A percentile compares a stretch with the other conserved stretches of the same genome.
phyloP scores from a whole-genome alignment of 2,888 invertebrate species.

The Nudaria mundana region DNA sequence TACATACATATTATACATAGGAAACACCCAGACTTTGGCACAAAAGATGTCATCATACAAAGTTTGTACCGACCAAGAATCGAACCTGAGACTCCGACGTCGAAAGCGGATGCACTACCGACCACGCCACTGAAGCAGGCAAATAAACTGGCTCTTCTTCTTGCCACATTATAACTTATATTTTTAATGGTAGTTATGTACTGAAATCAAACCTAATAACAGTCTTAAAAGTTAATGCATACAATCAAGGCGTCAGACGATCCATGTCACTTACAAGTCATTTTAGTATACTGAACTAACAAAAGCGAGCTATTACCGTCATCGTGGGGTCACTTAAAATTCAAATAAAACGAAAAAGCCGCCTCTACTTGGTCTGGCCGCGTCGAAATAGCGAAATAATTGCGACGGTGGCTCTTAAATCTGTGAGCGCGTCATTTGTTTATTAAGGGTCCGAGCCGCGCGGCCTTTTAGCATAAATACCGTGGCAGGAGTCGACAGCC shows the following conservation, averaged over 20 bases:
- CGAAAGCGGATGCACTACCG: too few relatives aligned
- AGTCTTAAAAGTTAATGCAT: too few relatives aligned
- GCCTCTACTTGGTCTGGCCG: conserved; percentile 44
- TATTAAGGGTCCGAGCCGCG: conserved; percentile 62
- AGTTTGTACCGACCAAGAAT: too few relatives aligned
- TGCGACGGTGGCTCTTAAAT: conserved; percentile 65
- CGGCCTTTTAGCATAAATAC: conserved; percentile 70
- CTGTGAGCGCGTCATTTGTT: conserved; percentile 69
- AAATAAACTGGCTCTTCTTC: too few relatives aligned
- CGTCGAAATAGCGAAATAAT: conserved; percentile 72
- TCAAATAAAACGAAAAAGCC: conserved; percentile 61
- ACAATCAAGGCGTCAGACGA: conserved; percentile 26
- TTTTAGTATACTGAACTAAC: conserved; percentile 27
- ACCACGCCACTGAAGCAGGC: too few relatives aligned
- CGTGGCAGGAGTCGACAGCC: conserved; percentile 38
- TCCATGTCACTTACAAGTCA: conserved; percentile 31
- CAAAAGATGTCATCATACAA: too few relatives aligned
- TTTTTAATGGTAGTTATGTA: too few relatives aligned
- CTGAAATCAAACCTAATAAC: too few relatives aligned
- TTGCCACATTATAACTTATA: too few relatives aligned
- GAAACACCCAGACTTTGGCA: too few relatives aligned
- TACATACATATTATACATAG: too few relatives aligned
- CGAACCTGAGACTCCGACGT: too few relatives aligned
- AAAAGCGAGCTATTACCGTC: conserved; percentile 37
- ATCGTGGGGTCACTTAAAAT: conserved; percentile 47